Base-by-base conservation (phyloP, 2,113 vertebrate species). In the Tachysurus vachellii region DNA sequence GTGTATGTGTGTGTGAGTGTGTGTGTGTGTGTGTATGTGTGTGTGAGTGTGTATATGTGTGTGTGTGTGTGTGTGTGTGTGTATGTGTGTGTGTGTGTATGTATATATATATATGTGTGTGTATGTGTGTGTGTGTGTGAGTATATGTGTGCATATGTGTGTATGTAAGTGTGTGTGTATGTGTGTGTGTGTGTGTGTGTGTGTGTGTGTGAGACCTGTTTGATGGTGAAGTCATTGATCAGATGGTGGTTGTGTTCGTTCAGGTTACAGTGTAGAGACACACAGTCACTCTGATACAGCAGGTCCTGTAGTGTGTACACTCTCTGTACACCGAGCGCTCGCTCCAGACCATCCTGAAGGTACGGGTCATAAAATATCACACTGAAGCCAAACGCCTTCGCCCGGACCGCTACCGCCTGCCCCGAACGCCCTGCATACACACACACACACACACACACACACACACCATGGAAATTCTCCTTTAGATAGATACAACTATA, bases 241-340 rank as follows among this genome's bases (percentile, higher is more conserved):
- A 99, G 97, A 95, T 99, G 98, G 92, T 99, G 98, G 95, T 99
- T 99, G 92, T 99, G 98, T 85, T 99, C 98, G 1, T 99, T 99
- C 53, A 99, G 97, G 94, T 97, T 99, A 90, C 98, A 99, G 96
- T 99, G 98, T 94, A 99, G 92, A 68, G 98, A 99, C 47, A 99
- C 98, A 28, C 98, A 99, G 96, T 99, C 98, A 54, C 98, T 99
- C 96, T 99, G 98, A 88, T 99, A 99, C 54, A 99, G 96, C 92
- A 99, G 95, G 92, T 99, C 98, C 95, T 99, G 98, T 23, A 99
- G 97, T 0, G 98, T 99, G 95, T 99, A 99, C 90, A 99, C 97
- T 26, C 98, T 94, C 96, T 99, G 98, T 17, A 99, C 97, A 1
- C 98, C 98, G 94, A 99, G 95, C 23, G 98, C 97, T 87, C 98